These are phyloP conservation scores for Agonopterix subpropinquella DNA, from an alignment of 2,888 invertebrate genomes.

Conservation along the genomic window DNA sequence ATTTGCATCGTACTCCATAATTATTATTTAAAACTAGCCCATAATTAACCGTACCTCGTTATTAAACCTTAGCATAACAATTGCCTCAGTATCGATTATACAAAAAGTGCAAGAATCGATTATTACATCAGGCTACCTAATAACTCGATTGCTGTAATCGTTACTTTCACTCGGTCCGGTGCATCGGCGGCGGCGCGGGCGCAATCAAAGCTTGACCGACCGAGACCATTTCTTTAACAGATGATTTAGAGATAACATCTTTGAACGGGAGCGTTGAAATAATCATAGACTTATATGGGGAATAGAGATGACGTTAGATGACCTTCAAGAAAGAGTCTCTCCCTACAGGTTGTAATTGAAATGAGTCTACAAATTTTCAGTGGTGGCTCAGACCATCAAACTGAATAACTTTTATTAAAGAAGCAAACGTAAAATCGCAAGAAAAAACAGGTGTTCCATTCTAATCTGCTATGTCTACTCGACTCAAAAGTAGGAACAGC, in stretches of 20 bases:
- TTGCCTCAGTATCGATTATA: slow-evolving; percentile 7
- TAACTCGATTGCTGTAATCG: slow-evolving; percentile 60
- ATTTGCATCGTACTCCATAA: no score
- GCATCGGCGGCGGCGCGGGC: slow-evolving; percentile 35
- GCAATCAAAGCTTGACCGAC: slow-evolving; percentile 41
- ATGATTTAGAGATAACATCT: slow-evolving; percentile 19
- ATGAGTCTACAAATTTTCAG: no score
- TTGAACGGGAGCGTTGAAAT: slow-evolving; percentile 4
- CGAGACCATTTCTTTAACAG: slow-evolving; percentile 33
- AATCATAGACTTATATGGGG: neutral
- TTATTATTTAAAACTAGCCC: no score
- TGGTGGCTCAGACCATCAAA: no score
- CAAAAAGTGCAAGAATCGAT: slow-evolving; percentile 51
- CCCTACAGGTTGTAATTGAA: no score
- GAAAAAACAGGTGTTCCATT: no score
- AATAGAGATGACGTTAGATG: no score
- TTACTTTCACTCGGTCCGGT: slow-evolving; percentile 58
- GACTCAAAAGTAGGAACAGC: no score
- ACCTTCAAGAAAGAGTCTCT: no score
- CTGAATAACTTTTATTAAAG: no score
- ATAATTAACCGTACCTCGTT: neutral
- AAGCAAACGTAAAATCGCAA: no score
- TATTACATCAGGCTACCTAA: slow-evolving; percentile 62
- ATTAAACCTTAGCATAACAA: neutral
- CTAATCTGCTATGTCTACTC: no score